Evolutionary conservation across 2,888 invertebrate species (phyloP).

Genomic region (Mimachlamys varia): DNA sequence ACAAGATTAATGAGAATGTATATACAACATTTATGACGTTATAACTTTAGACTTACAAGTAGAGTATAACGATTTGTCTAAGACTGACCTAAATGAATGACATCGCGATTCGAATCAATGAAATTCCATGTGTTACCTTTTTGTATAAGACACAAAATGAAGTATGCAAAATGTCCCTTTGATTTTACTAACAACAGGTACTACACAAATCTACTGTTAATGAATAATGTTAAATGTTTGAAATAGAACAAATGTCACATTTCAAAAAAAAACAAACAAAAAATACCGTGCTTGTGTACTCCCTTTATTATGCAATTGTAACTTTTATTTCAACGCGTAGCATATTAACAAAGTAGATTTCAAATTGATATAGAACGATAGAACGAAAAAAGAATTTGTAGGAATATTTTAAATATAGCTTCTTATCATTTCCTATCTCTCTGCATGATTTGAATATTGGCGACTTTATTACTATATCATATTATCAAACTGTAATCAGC

Average conservation of each 20-base stretch:
- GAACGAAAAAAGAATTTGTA: neutral
- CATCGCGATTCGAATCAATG: too few relatives aligned
- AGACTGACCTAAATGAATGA: too few relatives aligned
- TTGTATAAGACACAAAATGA: too few relatives aligned
- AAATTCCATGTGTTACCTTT: too few relatives aligned
- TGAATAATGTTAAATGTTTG: too few relatives aligned
- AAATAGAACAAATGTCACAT: too few relatives aligned
- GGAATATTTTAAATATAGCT: neutral
- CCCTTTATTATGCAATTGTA: neutral
- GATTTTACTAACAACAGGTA: too few relatives aligned
- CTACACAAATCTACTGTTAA: too few relatives aligned
- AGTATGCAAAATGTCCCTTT: too few relatives aligned
- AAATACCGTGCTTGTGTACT: too few relatives aligned
- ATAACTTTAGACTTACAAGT: neutral
- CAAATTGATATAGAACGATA: neutral
- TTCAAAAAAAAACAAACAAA: too few relatives aligned
- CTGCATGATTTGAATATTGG: neutral
- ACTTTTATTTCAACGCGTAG: neutral
- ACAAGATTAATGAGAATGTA: neutral
- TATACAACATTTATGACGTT: neutral
- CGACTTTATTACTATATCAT: neutral
- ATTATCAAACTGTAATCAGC: neutral
- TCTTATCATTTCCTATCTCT: neutral
- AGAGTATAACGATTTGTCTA: neutral
- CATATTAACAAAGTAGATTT: neutral